Percentiles rank a stretch among this genome's conserved stretches.
phyloP scores from a whole-genome alignment of 2,113 vertebrate species.

The Calyptommatus sinebrachiatus region DNA sequence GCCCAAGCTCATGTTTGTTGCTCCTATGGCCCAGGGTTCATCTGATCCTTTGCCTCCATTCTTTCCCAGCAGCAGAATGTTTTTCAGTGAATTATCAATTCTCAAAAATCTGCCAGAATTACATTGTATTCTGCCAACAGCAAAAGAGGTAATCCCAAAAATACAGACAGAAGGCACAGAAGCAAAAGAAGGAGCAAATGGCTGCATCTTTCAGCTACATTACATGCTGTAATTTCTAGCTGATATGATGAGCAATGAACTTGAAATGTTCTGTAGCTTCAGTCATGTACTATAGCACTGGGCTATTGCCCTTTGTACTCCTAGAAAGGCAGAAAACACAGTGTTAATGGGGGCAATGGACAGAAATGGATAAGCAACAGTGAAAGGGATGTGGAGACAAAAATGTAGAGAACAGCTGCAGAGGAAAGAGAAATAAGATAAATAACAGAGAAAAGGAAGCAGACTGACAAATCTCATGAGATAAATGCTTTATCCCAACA shows the following conservation, averaged over 20 bases:
- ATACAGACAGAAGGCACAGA: neutral
- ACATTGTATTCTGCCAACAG: neutral
- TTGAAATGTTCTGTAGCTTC: neutral
- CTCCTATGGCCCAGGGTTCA: no score
- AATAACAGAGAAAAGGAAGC: neutral
- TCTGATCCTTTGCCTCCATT: no score
- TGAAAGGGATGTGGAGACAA: neutral
- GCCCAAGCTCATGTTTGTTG: no score
- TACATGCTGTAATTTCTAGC: neutral
- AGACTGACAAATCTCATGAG: neutral
- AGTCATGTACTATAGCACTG: neutral
- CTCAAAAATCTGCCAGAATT: neutral
- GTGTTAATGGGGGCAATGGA: neutral
- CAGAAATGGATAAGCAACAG: neutral
- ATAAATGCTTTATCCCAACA: neutral
- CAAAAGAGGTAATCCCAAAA: neutral
- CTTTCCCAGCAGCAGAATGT: no score
- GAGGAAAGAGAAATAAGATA: neutral
- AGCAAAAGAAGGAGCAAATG: neutral
- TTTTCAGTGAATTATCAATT: no score
- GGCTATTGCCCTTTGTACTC: neutral
- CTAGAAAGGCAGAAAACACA: neutral
- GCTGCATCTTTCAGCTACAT: neutral
- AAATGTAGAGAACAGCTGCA: neutral
- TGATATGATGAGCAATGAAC: neutral